These are phyloP conservation scores for Oncorhynchus kisutch DNA, from an alignment of 2,113 vertebrate genomes.

Conservation along the genomic window DNA sequence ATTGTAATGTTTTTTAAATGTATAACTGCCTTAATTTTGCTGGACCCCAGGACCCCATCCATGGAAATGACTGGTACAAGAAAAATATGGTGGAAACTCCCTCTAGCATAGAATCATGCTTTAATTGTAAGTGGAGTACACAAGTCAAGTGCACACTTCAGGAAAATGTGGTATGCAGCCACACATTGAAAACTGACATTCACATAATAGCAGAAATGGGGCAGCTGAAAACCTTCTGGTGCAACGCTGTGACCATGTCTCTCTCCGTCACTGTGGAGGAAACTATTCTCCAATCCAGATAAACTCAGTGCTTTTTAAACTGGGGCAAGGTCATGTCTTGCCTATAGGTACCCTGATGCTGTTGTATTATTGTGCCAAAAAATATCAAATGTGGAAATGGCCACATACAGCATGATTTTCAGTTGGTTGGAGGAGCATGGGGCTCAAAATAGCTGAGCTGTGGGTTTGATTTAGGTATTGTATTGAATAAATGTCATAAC, in stretches of 20 bases:
- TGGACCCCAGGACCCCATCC: too few relatives aligned
- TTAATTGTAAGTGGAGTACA: too few relatives aligned
- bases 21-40: too few relatives aligned
- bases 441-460: not conserved
- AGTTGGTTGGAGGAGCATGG: not conserved
- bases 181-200: too few relatives aligned
- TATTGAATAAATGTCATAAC: too few relatives aligned
- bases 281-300: not conserved
- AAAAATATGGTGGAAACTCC: too few relatives aligned
- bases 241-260: not conserved
- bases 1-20: too few relatives aligned
- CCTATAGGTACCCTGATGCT: not conserved
- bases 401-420: not conserved
- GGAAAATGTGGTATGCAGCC: too few relatives aligned
- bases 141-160: too few relatives aligned
- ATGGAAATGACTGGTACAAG: not conserved
- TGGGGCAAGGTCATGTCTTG: slow-evolving; percentile 15
- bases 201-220: too few relatives aligned
- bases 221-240: not conserved
- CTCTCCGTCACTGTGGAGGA: not conserved
- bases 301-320: not conserved
- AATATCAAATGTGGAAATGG: not conserved
- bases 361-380: not conserved
- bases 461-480: not conserved
- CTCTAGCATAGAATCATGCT: too few relatives aligned